Evolutionary conservation across 30 jellyfish, hydroid and myxozoan species (phyloP).

Genomic region (Pseudorhiza aurosa): DNA sequence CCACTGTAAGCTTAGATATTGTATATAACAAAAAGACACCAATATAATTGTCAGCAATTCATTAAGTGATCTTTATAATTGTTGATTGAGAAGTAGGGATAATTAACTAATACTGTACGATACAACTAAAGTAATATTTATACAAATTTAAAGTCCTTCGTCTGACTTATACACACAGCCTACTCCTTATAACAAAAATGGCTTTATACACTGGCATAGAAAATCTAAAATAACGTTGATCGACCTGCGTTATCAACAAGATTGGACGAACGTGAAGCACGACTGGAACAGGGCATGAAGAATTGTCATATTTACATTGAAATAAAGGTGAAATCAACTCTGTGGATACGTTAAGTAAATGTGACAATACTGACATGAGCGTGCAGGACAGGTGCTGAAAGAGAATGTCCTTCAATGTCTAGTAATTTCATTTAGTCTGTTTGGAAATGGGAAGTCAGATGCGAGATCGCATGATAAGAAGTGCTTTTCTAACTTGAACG

Average conservation of each 20-base stretch:
- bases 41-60: slow-evolving; percentile 13
- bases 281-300: background rate
- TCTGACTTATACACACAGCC: slow-evolving; percentile 45
- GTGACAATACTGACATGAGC: too few relatives aligned
- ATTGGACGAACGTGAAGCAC: background rate
- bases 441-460: too few relatives aligned
- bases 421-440: too few relatives aligned
- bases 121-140: slow-evolving; percentile 47
- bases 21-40: background rate
- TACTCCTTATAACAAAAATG: slow-evolving; percentile 53
- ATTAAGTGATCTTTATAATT: slow-evolving; percentile 2
- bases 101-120: slow-evolving; percentile 9
- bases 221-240: slow-evolving; percentile 62
- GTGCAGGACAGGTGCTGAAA: too few relatives aligned
- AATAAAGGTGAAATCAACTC: too few relatives aligned
- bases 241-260: slow-evolving; percentile 81
- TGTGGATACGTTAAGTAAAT: too few relatives aligned
- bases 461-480: too few relatives aligned
- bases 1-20: too few relatives aligned
- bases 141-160: slow-evolving; percentile 66
- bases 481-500: too few relatives aligned
- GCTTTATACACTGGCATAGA: slow-evolving; percentile 26
- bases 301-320: slow-evolving; percentile 54
- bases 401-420: too few relatives aligned
- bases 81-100: slow-evolving; percentile 12